Evolutionary conservation across 2,797 vertebrate species (phyloP), one percentile per base, ranked within the genome.

Genomic region (Typhlichthys subterraneus): DNA sequence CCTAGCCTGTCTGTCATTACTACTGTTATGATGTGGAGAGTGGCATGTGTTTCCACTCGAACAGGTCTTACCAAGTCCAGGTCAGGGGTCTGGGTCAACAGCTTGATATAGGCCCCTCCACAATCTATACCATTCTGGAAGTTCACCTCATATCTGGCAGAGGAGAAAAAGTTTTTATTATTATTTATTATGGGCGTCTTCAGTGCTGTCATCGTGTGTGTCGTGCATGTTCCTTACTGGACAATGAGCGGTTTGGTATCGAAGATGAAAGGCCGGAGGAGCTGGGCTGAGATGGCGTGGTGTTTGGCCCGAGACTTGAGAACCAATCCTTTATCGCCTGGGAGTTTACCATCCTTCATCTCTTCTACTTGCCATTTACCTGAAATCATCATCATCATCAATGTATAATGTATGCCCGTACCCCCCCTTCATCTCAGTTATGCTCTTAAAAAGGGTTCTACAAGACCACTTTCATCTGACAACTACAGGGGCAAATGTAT

Each of bases 71-170:
- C 98, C 95, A 99, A 84, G 86, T 91, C 88, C 3, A 97, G 86
- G 0, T 97, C 95, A 0, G 93, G 77, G 0, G 93, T 94, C 90
- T 97, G 93, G 6, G 94, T 95, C 81, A 99, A 94, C 79, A 99
- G 86, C 75, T 99, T 99, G 79, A 99, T 92, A 73, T 99, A 99
- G 65, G 97, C 98, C 1, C 97, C 98, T 0, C 98, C 98, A 54
- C 98, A 99, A 75, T 99, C 98, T 65, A 99, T 99, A 33, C 98
- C 98, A 0, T 90, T 92, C 86, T 99, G 98, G 91, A 99, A 99
- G 89, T 96, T 99, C 72, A 99, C 98, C 82, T 99, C 98, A 73
- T 99, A 99, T 83, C 97, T 99, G 84, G 59, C 19, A 23, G 52
- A 15, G 23, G 3, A 60, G 38, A 45, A 15, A 23, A 14, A 19